Conservation (phyloP, 2,888 invertebrate species). For the Pimpla rufipes region DNA sequence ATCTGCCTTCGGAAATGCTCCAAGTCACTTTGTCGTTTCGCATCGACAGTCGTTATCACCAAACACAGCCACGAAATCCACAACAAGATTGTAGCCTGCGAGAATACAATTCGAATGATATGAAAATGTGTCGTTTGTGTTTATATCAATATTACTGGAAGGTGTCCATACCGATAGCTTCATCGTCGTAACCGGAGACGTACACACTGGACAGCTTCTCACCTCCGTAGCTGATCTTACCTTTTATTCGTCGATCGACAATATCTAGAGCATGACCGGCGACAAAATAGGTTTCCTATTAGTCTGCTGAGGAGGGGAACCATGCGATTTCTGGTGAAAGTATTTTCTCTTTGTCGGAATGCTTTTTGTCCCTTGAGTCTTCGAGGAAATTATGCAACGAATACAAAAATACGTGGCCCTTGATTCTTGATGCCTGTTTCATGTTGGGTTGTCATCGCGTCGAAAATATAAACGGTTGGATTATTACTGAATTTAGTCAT, state of each 20-base stretch:
- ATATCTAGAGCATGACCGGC: constrained; percentile 58
- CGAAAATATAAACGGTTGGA: too few relatives aligned
- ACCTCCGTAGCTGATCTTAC: not conserved
- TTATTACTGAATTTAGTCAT: too few relatives aligned
- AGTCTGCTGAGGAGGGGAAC: not conserved
- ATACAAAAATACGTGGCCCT: too few relatives aligned
- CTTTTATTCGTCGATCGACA: constrained; percentile 39
- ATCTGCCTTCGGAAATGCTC: constrained; percentile 57
- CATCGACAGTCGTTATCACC: constrained; percentile 40
- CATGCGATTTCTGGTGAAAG: too few relatives aligned
- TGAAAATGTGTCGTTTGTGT: not conserved
- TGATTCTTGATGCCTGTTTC: too few relatives aligned
- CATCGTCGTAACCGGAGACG: constrained; percentile 27
- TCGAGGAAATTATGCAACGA: too few relatives aligned
- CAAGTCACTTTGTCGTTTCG: not conserved
- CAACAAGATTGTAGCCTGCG: constrained; percentile 35
- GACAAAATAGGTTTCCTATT: constrained; percentile 33
- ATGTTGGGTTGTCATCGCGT: too few relatives aligned
- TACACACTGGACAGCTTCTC: constrained; percentile 37
- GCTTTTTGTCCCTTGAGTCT: too few relatives aligned
- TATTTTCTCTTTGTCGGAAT: constrained; percentile 26
- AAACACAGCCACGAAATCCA: constrained; percentile 39
- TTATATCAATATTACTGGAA: not conserved
- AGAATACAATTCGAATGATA: not conserved
- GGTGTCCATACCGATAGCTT: constrained; percentile 16